phyloP scores from a whole-genome alignment of 2,888 invertebrate species.

The Apodemia zela region DNA sequence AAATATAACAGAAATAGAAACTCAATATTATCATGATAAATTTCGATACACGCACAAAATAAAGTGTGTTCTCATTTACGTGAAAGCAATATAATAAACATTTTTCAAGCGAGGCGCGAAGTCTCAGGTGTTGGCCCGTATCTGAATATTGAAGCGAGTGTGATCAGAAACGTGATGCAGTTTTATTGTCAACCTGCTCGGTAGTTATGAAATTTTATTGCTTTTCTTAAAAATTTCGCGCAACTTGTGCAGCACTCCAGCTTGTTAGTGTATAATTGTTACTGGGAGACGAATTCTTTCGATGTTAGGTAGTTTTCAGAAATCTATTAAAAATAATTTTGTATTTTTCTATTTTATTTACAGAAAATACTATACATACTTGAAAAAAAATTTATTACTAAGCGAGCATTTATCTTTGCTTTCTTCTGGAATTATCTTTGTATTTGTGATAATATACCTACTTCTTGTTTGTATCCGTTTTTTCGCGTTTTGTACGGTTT shows the following conservation, averaged over 20 bases:
- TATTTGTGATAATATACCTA: too few relatives aligned
- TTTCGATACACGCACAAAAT: conserved; percentile 30
- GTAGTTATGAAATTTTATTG: conserved; percentile 67
- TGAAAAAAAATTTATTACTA: too few relatives aligned
- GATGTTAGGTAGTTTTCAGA: background rate
- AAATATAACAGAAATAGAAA: conserved; percentile 1
- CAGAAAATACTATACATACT: too few relatives aligned
- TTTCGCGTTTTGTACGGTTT: too few relatives aligned
- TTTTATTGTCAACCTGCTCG: conserved; percentile 71
- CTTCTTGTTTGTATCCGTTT: too few relatives aligned
- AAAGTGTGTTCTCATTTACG: conserved; percentile 57
- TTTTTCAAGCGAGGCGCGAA: conserved; percentile 56
- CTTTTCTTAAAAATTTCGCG: conserved; percentile 48
- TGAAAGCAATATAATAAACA: conserved; percentile 66
- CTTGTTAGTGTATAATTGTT: conserved; percentile 23
- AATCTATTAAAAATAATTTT: too few relatives aligned
- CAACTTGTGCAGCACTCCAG: conserved; percentile 27
- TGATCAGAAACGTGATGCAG: conserved; percentile 77
- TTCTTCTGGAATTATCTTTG: too few relatives aligned
- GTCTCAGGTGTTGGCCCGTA: conserved; percentile 69
- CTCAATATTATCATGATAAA: conserved; percentile 14
- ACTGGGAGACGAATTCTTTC: conserved; percentile 9
- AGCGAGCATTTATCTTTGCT: too few relatives aligned
- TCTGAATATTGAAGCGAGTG: conserved; percentile 73
- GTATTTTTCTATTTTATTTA: too few relatives aligned